Base-by-base conservation (phyloP, 2,888 invertebrate species). In the Empis stercorea region DNA sequence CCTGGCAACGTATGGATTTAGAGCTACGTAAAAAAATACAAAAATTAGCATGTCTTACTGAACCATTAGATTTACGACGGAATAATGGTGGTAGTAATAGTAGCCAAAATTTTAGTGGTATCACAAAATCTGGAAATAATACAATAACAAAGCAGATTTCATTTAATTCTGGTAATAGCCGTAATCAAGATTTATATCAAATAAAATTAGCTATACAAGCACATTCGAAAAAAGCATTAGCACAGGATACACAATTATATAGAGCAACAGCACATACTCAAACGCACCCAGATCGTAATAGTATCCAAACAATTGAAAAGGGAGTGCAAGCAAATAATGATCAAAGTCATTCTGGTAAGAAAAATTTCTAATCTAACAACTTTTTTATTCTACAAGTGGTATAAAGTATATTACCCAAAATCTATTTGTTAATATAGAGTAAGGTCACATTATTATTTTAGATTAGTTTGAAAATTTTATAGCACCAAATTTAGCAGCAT, bases 1-100 rank as follows among this genome's bases (percentile, higher is more conserved):
- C 79, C 0, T 81, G 81, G 81, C 66, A 76, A 37, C 73, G 78
- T 56, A 74, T 81, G 73, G 80, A 80, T 49, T 61, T 74, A 47
- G 74, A 74, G 44, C 61, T 80, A 44, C 73, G 80, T 48, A 73
- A 76, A 51, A 75, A 78, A 56, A 79, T 81, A 46, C 80, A 81
- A 60, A 77, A 79, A 45, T 63, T 79, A 36, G 79, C 80, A 3
- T 73, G 77, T 30, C 68, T 78, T 1, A 69, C 68, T 2, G 59
- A 68, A 50, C 59, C 64, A 41, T 44, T 71, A 54, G 64, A 68
- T 61, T 46, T 65, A 43, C 58, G 64, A 45, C 59, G 68, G 14
- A 44, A 23, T 2, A 10, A 11, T 23, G 57, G 61, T 49, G 67
- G 65, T 45, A 54, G 61, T 65, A 4, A n/a, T 61, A 4, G 61